Evolutionary conservation across 2,888 invertebrate genomes (phyloP), one percentile per base, ranked within the genome.

Genomic region (Ditula angustiorana): DNA sequence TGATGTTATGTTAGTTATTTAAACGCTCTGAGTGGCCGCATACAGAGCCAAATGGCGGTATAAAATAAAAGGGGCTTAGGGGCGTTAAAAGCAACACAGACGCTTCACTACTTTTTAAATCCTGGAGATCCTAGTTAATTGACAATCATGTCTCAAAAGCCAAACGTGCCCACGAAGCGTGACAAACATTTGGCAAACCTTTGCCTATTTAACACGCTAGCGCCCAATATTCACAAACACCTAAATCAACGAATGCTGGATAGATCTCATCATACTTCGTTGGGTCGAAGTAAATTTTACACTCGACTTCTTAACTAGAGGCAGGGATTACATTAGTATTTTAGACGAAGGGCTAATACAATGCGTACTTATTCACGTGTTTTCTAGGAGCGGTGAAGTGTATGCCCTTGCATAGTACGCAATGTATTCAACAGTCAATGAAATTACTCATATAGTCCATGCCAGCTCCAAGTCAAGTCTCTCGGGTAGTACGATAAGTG

Each of bases 211-310:
- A 52, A 61, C 61, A 55, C 37, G 16, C 61, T 62, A 56, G 28
- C 61, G 37, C 56, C 37, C 61, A 62, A 56, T 56, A 62, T 56
- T 47, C 55, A 49, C 61, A 35, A 61, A 47, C 46, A 61, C 61
- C 61, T 61, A 61, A 61, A 61, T 62, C 61, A 62, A 62, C 61
- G 56, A 56, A 41, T 35, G 35, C 16, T 24, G 24, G 49, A 19
- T 41, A 16, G 19, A 19, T 41, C 19, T 41, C 41, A n/a, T n/a
- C n/a, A n/a, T 41, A 19, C 19, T 41, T 41, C 41, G 41, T 41
- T 41, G 41, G 19, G 16, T 19, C 41, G 2, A 41, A 41, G 41
- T 41, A 41, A 19, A 41, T 41, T 41, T 41, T 19, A 19, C 19
- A 41, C 41, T 19, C 41, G n/a, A 16, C 41, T 41, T 41, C 2